Conservation (phyloP, 2,888 invertebrate genomes). For the Heliconius aoede region DNA sequence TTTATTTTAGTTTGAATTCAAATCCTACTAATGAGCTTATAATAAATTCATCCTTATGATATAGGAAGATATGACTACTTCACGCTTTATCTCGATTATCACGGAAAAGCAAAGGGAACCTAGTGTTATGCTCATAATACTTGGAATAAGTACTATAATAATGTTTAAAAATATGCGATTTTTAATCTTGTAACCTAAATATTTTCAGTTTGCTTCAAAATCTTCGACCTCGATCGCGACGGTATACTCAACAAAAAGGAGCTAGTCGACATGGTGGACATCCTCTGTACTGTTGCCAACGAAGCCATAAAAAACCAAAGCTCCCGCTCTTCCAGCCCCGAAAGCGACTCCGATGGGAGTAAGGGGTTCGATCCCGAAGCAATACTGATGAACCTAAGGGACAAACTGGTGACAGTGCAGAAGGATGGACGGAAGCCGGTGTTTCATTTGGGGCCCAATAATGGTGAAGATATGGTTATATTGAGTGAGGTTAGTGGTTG, state of each 20-base stretch:
- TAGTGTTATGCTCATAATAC: too few relatives aligned
- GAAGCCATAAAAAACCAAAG: constrained; percentile 74
- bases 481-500: constrained; percentile 52
- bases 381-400: constrained; percentile 64
- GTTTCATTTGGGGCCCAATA: constrained; percentile 66
- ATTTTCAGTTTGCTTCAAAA: constrained; percentile 93
- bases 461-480: constrained; percentile 53
- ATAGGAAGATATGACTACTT: too few relatives aligned
- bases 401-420: constrained; percentile 63
- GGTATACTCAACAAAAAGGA: constrained; percentile 89
- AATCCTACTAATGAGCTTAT: background rate
- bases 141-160: background rate
- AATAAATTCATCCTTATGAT: background rate
- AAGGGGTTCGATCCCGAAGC: constrained; percentile 70
- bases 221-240: constrained; percentile 94
- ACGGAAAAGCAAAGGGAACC: too few relatives aligned
- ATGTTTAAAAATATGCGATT: background rate
- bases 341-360: constrained; percentile 62
- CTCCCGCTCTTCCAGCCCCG: constrained; percentile 74
- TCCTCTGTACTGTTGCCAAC: constrained; percentile 87
- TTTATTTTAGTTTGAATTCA: background rate
- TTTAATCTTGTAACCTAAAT: constrained; percentile 17
- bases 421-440: constrained; percentile 61
- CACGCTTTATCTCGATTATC: too few relatives aligned
- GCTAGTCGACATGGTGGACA: constrained; percentile 89